Conservation (phyloP, 2,113 vertebrate genomes). For the Copsychus sechellarum region DNA sequence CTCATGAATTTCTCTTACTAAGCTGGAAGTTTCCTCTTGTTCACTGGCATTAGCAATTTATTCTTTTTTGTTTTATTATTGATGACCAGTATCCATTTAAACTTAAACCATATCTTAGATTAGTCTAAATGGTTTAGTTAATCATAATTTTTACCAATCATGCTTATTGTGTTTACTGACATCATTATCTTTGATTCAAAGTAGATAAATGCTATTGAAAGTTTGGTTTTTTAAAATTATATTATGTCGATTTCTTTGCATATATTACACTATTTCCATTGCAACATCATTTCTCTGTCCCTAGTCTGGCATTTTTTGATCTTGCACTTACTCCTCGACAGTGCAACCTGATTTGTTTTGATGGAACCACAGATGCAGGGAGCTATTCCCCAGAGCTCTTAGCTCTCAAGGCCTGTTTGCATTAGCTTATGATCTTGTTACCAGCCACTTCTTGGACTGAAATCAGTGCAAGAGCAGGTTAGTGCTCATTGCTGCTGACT, state of each 20-base stretch:
- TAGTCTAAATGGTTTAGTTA: neutral
- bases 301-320: neutral
- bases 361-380: constrained; percentile 14
- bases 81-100: neutral
- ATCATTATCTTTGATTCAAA: neutral
- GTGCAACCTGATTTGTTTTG: constrained; percentile 51
- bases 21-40: neutral
- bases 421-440: constrained; percentile 20
- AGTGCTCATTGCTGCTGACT: neutral
- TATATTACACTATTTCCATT: neutral
- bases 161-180: neutral
- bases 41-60: neutral
- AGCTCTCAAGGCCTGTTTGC: constrained; percentile 8
- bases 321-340: constrained; percentile 32
- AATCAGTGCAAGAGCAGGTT: neutral
- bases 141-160: neutral
- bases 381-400: constrained; percentile 7
- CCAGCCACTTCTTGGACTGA: neutral
- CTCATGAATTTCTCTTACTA: neutral
- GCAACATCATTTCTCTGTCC: constrained; percentile 1
- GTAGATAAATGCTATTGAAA: neutral
- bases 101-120: neutral
- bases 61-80: neutral
- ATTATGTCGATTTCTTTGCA: neutral
- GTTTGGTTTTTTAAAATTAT: neutral